Conservation (phyloP, 2,797 vertebrate species). For the Myoxocephalus aenaeus region DNA sequence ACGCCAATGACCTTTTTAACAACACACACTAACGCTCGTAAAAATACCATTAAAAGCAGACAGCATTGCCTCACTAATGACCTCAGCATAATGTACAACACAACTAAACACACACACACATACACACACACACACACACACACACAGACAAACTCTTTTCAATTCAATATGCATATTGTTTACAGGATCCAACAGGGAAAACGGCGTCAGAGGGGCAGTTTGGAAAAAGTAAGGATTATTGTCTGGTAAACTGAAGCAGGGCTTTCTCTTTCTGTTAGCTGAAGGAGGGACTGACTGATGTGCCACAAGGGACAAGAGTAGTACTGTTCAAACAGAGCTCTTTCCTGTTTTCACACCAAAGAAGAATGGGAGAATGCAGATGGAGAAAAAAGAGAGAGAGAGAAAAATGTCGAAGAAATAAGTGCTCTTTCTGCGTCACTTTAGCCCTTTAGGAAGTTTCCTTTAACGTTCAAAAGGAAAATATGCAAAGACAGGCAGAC, state of each 20-base stretch:
- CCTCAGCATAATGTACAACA: slow-evolving; percentile 56
- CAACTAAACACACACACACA: slow-evolving; percentile 15
- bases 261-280: slow-evolving; percentile 52
- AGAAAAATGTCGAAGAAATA: slow-evolving; percentile 29
- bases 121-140: background rate
- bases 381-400: background rate
- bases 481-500: background rate
- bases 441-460: background rate
- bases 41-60: slow-evolving; percentile 66
- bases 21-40: slow-evolving; percentile 55
- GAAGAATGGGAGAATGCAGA: slow-evolving; percentile 57
- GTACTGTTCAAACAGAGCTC: slow-evolving; percentile 73
- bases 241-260: slow-evolving; percentile 20
- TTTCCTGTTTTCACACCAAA: slow-evolving; percentile 76
- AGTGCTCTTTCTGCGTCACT: slow-evolving; percentile 23
- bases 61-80: slow-evolving; percentile 63
- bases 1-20: slow-evolving; percentile 32
- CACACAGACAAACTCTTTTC: background rate
- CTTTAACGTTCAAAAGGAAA: background rate
- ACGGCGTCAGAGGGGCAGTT: background rate
- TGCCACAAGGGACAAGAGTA: slow-evolving; percentile 77
- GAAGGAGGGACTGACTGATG: slow-evolving; percentile 65
- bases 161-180: slow-evolving; percentile 15
- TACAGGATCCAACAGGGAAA: slow-evolving; percentile 11
- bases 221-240: slow-evolving; percentile 10